Percentiles rank a stretch among this genome's conserved stretches.
Evolutionary conservation across 2,797 vertebrate species (phyloP).

Genomic region (Phyllotis vaccarum): DNA sequence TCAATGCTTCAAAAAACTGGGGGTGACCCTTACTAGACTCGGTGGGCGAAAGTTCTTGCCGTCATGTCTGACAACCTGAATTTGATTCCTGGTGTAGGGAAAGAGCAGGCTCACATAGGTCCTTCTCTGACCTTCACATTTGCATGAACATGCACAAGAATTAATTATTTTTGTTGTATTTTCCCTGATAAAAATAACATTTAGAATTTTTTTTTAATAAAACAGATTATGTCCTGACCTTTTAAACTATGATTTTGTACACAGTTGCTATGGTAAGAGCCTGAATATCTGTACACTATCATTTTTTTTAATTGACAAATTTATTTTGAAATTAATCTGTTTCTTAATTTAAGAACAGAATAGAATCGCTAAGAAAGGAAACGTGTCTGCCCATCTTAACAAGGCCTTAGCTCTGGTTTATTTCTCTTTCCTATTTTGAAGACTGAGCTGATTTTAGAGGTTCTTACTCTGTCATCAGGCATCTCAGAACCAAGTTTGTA

Average conservation of each 20-base stretch:
- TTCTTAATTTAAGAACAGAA: constrained; percentile 58
- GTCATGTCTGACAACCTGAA: background rate
- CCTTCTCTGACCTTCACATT: background rate
- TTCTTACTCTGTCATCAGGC: background rate
- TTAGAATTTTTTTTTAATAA: background rate
- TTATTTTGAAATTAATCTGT: constrained; percentile 35
- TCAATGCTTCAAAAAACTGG: background rate
- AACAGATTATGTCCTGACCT: background rate
- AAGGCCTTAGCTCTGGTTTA: background rate
- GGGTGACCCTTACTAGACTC: background rate
- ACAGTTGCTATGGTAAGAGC: background rate
- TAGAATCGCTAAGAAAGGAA: background rate
- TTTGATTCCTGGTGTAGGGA: background rate
- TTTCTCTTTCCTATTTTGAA: background rate
- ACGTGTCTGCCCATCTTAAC: background rate
- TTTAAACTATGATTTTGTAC: constrained; percentile 35
- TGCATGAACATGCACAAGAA: background rate
- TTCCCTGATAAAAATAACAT: constrained; percentile 6
- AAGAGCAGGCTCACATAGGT: background rate
- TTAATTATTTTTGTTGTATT: background rate
- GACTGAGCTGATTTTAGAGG: background rate
- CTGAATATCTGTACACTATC: background rate
- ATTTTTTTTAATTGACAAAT: background rate
- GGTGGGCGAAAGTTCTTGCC: background rate
- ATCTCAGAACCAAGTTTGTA: background rate